These are phyloP conservation scores for Caenorhabditis brenneri DNA, from an alignment of 1,140 invertebrate species.

Conservation along the genomic window DNA sequence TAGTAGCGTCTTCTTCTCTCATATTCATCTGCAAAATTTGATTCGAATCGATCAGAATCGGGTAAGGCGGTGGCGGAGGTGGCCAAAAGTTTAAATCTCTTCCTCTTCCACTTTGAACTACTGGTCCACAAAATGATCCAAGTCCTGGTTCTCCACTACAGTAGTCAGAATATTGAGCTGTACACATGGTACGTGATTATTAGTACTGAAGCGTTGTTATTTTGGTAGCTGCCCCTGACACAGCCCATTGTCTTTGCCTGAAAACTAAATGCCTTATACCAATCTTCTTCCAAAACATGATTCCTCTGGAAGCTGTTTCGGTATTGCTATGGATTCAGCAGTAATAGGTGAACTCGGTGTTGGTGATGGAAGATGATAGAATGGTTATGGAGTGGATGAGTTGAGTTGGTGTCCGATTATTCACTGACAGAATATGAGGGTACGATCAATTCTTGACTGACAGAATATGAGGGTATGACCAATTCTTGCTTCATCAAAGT, in stretches of 20 bases:
- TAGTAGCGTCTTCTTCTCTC: no score
- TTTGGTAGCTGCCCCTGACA: no score
- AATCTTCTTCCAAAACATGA: background rate
- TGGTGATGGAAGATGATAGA: slow-evolving; percentile 20
- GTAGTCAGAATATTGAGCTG: slow-evolving; percentile 65
- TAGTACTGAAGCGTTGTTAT: no score
- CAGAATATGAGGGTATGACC: no score
- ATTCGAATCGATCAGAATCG: slow-evolving; percentile 64
- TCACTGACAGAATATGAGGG: no score
- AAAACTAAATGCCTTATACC: background rate
- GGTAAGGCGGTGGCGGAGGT: slow-evolving; percentile 65
- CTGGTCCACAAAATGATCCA: slow-evolving; percentile 67
- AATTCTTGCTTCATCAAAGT: no score
- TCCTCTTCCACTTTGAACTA: slow-evolving; percentile 69
- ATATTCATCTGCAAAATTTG: slow-evolving; percentile 55
- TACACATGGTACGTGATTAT: no score
- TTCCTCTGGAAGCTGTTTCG: background rate
- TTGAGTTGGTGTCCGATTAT: no score
- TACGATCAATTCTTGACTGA: no score
- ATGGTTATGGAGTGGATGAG: slow-evolving; percentile 40
- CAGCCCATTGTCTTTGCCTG: no score
- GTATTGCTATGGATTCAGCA: background rate
- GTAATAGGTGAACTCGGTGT: background rate
- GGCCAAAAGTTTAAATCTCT: slow-evolving; percentile 54
- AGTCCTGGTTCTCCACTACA: slow-evolving; percentile 55